Evolutionary conservation across 2,888 invertebrate genomes (phyloP).

Genomic region (Drosophila prolongata): DNA sequence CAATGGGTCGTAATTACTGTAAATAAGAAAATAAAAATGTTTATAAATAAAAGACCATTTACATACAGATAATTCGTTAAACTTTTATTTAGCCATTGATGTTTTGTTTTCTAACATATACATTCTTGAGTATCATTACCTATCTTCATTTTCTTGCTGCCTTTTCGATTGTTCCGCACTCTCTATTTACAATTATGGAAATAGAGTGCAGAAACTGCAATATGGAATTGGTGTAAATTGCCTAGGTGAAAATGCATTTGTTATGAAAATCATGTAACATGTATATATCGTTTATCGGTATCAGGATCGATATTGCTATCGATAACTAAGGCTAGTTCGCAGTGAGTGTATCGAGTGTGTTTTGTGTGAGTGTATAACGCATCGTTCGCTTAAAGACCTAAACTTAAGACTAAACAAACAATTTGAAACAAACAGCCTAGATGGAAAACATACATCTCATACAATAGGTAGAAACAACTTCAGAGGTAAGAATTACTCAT

Average conservation of each 20-base stretch:
- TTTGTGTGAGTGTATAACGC: slow-evolving; percentile 69
- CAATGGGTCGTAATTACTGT: too few relatives aligned
- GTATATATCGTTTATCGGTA: slow-evolving; percentile 28
- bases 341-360: slow-evolving; percentile 33
- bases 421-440: slow-evolving; percentile 81
- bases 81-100: slow-evolving; percentile 67
- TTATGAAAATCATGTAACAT: slow-evolving; percentile 40
- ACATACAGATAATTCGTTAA: slow-evolving; percentile 48
- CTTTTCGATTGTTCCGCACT: slow-evolving; percentile 31
- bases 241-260: slow-evolving; percentile 68
- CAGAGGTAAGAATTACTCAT: slow-evolving; percentile 71
- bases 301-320: slow-evolving; percentile 32
- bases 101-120: slow-evolving; percentile 45
- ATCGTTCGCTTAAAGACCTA: slow-evolving; percentile 67
- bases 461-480: slow-evolving; percentile 44
- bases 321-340: slow-evolving; percentile 48
- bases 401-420: slow-evolving; percentile 70
- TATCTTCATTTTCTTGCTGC: slow-evolving; percentile 36
- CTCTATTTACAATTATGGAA: slow-evolving; percentile 22
- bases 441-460: slow-evolving; percentile 58
- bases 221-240: slow-evolving; percentile 47
- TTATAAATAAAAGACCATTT: background rate
- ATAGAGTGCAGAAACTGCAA: slow-evolving; percentile 61
- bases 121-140: slow-evolving; percentile 69
- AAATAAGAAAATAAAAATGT: background rate